These are phyloP conservation scores for Drosophila bocki DNA, from an alignment of 1,140 invertebrate genomes.

Conservation along the genomic window DNA sequence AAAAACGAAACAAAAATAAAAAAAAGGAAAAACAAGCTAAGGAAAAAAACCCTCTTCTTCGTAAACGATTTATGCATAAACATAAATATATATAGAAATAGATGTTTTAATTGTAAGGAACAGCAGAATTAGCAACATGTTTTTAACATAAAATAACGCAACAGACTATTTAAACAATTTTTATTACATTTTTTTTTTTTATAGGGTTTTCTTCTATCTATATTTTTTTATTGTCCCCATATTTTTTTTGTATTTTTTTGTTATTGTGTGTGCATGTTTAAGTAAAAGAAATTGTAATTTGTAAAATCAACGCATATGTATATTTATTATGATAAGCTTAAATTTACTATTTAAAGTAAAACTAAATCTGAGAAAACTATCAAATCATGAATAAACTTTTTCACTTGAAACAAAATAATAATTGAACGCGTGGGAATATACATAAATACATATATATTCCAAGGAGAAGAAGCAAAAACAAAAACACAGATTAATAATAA, in stretches of 20 bases:
- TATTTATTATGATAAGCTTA: conserved; percentile 45
- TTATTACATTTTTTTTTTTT: conserved; percentile 6
- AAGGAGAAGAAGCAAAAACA: not conserved
- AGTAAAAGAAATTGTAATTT: conserved; percentile 24
- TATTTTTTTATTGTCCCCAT: conserved; percentile 1
- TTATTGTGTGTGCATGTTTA: conserved; percentile 13
- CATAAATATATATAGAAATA: conserved; percentile 11
- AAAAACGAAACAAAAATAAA: too few relatives aligned
- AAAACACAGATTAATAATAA: not conserved
- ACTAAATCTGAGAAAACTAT: conserved; percentile 20
- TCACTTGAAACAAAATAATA: conserved; percentile 12
- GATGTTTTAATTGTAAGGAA: not conserved
- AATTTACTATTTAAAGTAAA: conserved; percentile 60
- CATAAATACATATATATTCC: conserved; percentile 3
- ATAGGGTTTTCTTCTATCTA: not conserved
- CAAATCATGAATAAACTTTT: conserved; percentile 30
- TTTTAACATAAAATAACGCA: conserved; percentile 14
- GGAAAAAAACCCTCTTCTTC: conserved; percentile 12
- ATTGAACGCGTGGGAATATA: not conserved
- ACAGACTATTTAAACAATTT: conserved; percentile 19
- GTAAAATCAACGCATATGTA: conserved; percentile 32
- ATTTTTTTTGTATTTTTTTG: conserved; percentile 7
- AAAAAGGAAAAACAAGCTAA: not conserved
- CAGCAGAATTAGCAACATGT: conserved; percentile 16
- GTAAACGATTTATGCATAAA: conserved; percentile 29